A percentile compares a stretch with the other conserved stretches of the same genome.
These are phyloP conservation scores for Pontoporia blainvillei DNA, from an alignment of 2,113 vertebrate genomes.

Conservation along the genomic window DNA sequence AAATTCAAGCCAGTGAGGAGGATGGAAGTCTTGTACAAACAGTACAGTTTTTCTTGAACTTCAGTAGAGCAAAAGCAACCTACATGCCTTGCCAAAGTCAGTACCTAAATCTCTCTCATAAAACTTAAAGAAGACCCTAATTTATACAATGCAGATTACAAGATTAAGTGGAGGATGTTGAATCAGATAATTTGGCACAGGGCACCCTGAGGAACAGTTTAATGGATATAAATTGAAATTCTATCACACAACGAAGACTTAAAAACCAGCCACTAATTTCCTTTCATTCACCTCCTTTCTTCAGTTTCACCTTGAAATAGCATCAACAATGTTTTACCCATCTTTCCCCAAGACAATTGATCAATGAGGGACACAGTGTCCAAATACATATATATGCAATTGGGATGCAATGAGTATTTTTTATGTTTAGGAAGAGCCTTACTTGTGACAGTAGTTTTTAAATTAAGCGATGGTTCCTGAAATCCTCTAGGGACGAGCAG, in stretches of 20 bases:
- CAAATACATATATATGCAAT: not conserved
- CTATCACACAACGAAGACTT: not conserved
- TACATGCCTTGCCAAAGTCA: not conserved
- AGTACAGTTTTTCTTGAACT: not conserved
- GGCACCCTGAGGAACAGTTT: not conserved
- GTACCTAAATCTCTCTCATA: not conserved
- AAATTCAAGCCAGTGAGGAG: not conserved
- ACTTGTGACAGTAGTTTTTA: not conserved
- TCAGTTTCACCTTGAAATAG: not conserved
- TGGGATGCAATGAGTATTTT: not conserved
- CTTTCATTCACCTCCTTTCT: not conserved
- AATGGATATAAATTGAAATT: not conserved
- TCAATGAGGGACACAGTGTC: not conserved
- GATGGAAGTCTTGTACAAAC: conserved; percentile 22
- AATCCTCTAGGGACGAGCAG: not conserved
- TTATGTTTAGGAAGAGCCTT: not conserved
- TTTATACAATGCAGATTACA: not conserved
- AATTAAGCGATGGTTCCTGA: not conserved
- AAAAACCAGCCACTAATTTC: not conserved
- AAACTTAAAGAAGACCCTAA: not conserved
- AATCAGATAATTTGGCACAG: not conserved
- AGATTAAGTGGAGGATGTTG: not conserved
- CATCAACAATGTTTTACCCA: not conserved
- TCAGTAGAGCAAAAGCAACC: not conserved
- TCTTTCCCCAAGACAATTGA: not conserved